Evolutionary conservation across 2,797 vertebrate species (phyloP).

Genomic region (Brachymystax lenok): DNA sequence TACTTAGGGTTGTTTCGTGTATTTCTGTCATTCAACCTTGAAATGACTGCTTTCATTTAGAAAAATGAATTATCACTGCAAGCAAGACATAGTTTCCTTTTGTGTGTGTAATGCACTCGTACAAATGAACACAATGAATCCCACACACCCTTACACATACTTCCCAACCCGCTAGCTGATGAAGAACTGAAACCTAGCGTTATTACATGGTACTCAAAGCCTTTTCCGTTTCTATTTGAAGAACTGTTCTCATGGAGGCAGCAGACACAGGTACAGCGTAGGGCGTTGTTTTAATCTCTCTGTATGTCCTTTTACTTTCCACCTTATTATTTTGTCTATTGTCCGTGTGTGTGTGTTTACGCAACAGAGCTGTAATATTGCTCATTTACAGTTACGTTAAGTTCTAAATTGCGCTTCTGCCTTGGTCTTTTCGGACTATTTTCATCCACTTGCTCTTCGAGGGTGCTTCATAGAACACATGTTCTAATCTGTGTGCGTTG

Average conservation of each 20-base stretch:
- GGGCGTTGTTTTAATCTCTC: not conserved
- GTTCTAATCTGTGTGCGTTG: not conserved
- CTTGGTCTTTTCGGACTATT: no score
- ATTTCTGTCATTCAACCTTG: no score
- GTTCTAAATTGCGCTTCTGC: not conserved
- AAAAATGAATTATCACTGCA: no score
- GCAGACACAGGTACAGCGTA: constrained; percentile 58
- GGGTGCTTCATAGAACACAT: no score
- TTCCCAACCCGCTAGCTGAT: constrained; percentile 22
- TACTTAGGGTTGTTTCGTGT: no score
- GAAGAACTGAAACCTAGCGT: constrained; percentile 75
- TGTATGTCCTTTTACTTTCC: not conserved
- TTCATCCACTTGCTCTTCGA: no score
- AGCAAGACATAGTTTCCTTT: no score
- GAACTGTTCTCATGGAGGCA: constrained; percentile 60
- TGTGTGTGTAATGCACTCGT: not conserved
- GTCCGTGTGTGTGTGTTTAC: not conserved
- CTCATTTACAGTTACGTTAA: not conserved
- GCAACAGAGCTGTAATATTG: not conserved
- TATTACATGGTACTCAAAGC: constrained; percentile 22
- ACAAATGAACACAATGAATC: not conserved
- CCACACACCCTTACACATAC: not conserved
- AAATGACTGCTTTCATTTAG: no score
- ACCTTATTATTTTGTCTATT: not conserved
- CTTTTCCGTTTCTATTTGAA: constrained; percentile 34